A percentile compares a stretch with the other conserved stretches of the same genome.
phyloP scores from a whole-genome alignment of 2,797 vertebrate species.

The Neomorphus geoffroyi region DNA sequence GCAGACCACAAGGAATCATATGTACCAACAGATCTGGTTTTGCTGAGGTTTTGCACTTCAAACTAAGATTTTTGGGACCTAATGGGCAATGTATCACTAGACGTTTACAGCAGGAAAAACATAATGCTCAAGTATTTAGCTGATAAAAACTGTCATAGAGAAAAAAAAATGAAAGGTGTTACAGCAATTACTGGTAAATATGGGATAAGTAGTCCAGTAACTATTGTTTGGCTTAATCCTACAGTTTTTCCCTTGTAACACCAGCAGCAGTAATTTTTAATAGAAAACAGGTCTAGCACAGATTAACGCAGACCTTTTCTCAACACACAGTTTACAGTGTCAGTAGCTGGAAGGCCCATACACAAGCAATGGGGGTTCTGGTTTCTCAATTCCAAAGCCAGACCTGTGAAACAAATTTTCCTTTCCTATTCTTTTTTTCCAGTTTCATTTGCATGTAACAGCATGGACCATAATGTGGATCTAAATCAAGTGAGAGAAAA shows the following conservation, averaged over 20 bases:
- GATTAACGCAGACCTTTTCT: background rate
- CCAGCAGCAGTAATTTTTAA: background rate
- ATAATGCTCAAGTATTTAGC: background rate
- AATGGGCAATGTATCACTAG: background rate
- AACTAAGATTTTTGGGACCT: background rate
- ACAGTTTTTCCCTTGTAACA: background rate
- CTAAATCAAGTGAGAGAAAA: background rate
- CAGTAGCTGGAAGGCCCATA: background rate
- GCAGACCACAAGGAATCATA: background rate
- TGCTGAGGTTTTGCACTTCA: background rate
- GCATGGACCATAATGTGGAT: background rate
- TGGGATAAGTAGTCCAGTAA: background rate
- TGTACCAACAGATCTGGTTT: background rate
- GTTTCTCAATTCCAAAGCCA: background rate
- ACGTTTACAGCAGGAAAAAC: background rate
- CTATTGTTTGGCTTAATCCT: background rate
- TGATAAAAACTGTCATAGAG: background rate
- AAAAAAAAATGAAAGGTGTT: background rate
- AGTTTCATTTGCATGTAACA: background rate
- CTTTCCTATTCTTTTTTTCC: background rate
- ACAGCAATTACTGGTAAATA: background rate
- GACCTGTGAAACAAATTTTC: background rate
- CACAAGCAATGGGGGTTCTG: background rate
- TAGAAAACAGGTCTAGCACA: background rate
- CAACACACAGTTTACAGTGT: background rate